Evolutionary conservation across 2,888 invertebrate species (phyloP), one percentile per base, ranked within the genome.

Genomic region (Mesorhabditis belari): DNA sequence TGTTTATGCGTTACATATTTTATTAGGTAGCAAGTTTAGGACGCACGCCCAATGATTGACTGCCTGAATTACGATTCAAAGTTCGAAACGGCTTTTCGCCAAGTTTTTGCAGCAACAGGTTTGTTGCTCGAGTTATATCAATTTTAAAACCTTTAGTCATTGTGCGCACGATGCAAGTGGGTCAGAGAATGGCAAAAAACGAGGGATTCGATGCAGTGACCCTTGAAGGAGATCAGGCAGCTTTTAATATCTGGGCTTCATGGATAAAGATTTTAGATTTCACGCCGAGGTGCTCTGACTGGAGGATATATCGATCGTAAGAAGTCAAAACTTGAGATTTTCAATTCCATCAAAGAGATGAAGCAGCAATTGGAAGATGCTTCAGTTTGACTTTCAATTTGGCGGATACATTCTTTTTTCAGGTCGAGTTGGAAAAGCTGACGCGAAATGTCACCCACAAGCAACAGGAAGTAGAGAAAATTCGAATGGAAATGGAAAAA

Each of bases 191-290:
- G 62, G 94, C 96, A 2, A 88, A 93, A 27, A 90, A 91, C 75
- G 92, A 92, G 58, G 92, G 92, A n/a, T 86, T 98, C 24, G 96
- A 99, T 83, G 98, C 98, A 81, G 95, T 99, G 55, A 98, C 98
- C 0, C 85, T 98, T 56, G 98, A 99, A 81, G 98, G 98, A 60
- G 71, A 71, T 63, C 74, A 74, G 63, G 65, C n/a, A n/a, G n/a
- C n/a, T n/a, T n/a, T n/a, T n/a, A n/a, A n/a, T n/a, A n/a, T n/a
- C n/a, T n/a, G n/a, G n/a, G n/a, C n/a, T n/a, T n/a, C n/a, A n/a
- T n/a, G n/a, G 55, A 25, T 12, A 9, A 19, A 19, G 9, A 28
- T 49, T 62, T 44, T 59, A 84, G 84, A 84, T 77, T 83, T 85
- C 72, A 5, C 91, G 93, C 0, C 91, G 93, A 83, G 96, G 96